These are phyloP conservation scores for Callinectes sapidus DNA, from an alignment of 2,888 invertebrate genomes.

Conservation along the genomic window DNA sequence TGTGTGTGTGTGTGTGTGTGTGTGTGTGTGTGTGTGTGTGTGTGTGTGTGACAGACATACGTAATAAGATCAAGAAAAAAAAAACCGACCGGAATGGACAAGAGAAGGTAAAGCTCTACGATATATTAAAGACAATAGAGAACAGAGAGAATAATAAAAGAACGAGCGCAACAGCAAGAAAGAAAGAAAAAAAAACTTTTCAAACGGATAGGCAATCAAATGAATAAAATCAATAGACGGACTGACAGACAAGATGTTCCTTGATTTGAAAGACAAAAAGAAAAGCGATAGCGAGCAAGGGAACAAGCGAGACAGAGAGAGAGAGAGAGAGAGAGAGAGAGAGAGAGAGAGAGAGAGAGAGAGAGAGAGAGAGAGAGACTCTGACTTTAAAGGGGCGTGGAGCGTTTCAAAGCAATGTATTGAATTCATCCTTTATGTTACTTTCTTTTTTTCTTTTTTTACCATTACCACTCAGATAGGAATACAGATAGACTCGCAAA, in stretches of 20 bases:
- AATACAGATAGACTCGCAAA: background rate
- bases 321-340: constrained; percentile 25
- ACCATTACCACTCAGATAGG: background rate
- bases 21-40: background rate
- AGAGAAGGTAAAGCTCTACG: background rate
- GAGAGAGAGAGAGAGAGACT: constrained; percentile 29
- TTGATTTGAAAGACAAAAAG: background rate
- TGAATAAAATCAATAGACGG: constrained; percentile 2
- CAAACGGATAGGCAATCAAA: background rate
- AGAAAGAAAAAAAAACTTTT: background rate
- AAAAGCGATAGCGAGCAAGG: background rate
- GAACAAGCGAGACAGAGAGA: background rate
- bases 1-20: background rate
- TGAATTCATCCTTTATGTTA: background rate
- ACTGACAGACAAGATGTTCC: background rate
- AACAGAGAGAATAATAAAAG: background rate
- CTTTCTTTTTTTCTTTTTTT: background rate
- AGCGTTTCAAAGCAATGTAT: background rate
- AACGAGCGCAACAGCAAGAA: background rate
- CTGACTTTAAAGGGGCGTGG: background rate
- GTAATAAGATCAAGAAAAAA: background rate
- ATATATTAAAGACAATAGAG: background rate
- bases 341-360: constrained; percentile 24
- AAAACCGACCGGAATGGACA: background rate
- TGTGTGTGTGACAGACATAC: background rate